Evolutionary conservation across 2,888 invertebrate species (phyloP).

Genomic region (Cephus pulcher): DNA sequence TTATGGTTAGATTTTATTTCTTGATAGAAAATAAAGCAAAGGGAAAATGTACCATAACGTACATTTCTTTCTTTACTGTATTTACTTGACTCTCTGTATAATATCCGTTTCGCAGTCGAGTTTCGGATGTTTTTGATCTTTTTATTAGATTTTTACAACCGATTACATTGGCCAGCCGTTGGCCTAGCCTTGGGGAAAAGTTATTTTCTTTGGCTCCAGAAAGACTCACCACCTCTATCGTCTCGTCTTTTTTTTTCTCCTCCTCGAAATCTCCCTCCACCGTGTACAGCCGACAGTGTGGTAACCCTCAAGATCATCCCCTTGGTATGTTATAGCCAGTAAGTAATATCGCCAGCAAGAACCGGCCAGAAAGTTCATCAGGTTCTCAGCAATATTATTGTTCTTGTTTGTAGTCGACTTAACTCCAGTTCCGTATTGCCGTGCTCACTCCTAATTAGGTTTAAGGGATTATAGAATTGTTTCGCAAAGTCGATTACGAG

Average conservation of each 20-base stretch:
- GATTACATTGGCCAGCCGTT: conserved; percentile 61
- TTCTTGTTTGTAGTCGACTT: conserved; percentile 61
- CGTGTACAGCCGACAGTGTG: no score
- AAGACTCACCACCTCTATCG: no score
- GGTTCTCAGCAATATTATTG: conserved; percentile 51
- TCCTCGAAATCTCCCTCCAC: conserved; percentile 14
- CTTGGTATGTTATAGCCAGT: no score
- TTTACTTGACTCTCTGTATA: conserved; percentile 20
- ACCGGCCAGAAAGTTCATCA: neutral
- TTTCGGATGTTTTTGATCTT: conserved; percentile 51
- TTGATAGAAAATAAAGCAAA: no score
- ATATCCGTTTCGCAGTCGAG: conserved; percentile 39
- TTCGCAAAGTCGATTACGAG: conserved; percentile 61
- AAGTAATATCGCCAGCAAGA: no score
- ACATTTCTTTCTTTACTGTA: no score
- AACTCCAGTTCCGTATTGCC: conserved; percentile 47
- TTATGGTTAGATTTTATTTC: no score
- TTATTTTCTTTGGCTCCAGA: conserved; percentile 24
- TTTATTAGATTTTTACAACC: conserved; percentile 63
- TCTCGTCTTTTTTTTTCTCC: conserved; percentile 32
- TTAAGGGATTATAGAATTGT: conserved; percentile 64
- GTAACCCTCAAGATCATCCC: no score
- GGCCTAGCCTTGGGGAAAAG: conserved; percentile 38
- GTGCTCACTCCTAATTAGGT: conserved; percentile 58
- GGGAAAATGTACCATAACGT: no score